phyloP scores from a whole-genome alignment of 2,797 vertebrate genomes.

The Spinus pinus region DNA sequence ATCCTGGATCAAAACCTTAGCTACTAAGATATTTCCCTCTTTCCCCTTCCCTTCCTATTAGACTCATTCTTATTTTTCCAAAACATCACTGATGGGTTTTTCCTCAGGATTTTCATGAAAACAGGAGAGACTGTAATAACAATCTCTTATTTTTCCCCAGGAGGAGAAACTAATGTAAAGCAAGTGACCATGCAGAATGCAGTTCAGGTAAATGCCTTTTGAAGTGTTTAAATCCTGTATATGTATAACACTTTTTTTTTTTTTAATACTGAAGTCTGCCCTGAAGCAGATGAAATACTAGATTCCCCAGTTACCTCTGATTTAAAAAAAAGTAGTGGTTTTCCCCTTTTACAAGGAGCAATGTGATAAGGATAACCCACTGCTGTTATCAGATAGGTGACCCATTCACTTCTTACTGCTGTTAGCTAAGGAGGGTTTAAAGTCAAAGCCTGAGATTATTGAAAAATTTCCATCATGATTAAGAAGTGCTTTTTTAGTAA shows the following conservation, averaged over 20 bases:
- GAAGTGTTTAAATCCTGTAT: not conserved
- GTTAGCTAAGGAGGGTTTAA: not conserved
- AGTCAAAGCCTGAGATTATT: not conserved
- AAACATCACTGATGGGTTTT: not conserved
- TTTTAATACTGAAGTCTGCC: not conserved
- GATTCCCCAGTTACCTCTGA: not conserved
- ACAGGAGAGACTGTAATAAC: not conserved
- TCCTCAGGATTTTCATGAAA: not conserved
- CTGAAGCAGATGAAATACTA: not conserved
- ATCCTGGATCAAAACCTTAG: not conserved
- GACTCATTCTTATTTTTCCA: not conserved
- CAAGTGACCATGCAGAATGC: slow-evolving; percentile 73
- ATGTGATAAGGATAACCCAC: not conserved
- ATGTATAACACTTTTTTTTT: not conserved
- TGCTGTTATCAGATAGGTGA: not conserved
- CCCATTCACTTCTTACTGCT: not conserved
- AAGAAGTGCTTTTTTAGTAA: not conserved
- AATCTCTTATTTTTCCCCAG: slow-evolving; percentile 50
- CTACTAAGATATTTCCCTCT: not conserved
- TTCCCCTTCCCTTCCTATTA: not conserved
- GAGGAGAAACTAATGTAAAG: slow-evolving; percentile 49
- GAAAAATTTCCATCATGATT: not conserved
- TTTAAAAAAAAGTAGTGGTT: not conserved
- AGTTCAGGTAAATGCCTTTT: slow-evolving; percentile 71
- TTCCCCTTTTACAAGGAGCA: not conserved